A percentile compares a stretch with the other conserved stretches of the same genome.
phyloP scores from a whole-genome alignment of 2,888 invertebrate species.

The Himalopsyche anomala region DNA sequence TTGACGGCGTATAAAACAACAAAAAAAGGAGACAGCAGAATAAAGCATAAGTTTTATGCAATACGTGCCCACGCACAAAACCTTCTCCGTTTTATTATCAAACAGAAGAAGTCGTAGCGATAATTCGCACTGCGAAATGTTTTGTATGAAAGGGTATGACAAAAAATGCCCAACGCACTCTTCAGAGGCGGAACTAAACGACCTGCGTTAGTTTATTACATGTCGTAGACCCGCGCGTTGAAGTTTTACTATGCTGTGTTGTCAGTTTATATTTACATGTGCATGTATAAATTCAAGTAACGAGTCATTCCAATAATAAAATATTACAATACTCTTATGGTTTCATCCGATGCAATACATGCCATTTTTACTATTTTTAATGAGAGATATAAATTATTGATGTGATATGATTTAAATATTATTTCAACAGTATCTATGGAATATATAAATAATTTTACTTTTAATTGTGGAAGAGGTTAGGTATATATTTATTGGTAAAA shows the following conservation, averaged over 20 bases:
- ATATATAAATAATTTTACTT: no score
- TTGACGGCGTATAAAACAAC: slow-evolving; percentile 45
- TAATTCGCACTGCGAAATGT: slow-evolving; percentile 34
- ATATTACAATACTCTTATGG: no score
- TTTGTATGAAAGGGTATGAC: slow-evolving; percentile 26
- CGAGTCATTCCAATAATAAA: no score
- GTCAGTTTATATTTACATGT: no score
- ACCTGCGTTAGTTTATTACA: background rate
- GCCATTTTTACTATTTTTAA: no score
- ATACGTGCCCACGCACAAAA: slow-evolving; percentile 47
- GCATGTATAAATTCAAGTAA: no score
- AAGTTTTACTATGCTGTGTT: background rate
- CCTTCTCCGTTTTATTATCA: slow-evolving; percentile 32
- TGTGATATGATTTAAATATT: no score
- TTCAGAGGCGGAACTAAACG: slow-evolving; percentile 16
- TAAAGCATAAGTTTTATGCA: slow-evolving; percentile 32
- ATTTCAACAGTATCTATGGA: no score
- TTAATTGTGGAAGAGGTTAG: no score
- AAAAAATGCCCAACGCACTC: slow-evolving; percentile 24
- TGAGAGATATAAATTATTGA: no score
- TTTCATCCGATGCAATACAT: no score
- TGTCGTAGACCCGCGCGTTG: background rate
- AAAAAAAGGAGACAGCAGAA: slow-evolving; percentile 35
- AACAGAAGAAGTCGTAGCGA: slow-evolving; percentile 24
- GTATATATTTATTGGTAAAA: no score